Evolutionary conservation across 1,140 invertebrate genomes (phyloP), one percentile per base, ranked within the genome.

Genomic region (Bombus sibiricus): DNA sequence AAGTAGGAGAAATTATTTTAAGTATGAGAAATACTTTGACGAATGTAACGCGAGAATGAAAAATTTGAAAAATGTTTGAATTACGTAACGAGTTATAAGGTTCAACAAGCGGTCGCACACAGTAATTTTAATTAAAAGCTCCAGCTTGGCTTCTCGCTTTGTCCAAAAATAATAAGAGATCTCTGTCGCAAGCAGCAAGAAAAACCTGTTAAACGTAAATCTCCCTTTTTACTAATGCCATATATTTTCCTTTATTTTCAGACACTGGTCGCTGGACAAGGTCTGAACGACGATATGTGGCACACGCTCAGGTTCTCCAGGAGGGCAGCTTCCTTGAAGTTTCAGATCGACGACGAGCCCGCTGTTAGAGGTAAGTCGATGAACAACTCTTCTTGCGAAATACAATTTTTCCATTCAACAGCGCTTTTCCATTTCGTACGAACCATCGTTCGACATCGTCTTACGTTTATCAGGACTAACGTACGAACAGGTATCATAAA

Each of bases 221-320:
- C 41, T 71, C 3, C 18, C 13, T 47, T 43, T 37, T 43, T 10
- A 3, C 3, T 59, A 75, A 57, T 39, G 25, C 28, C 25, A 64
- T 18, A 43, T 32, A 22, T 39, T 59, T 57, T 34, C 6, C 34
- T 64, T 25, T 41, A 5, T 87, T 92, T 89, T 69, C 95, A 99
- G 98, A 97, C 97, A 64, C 94, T 99, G n/a, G 96, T 97, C 81
- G 97, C 97, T 66, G 98, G 98, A 37, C 96, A 97, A 91, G 97
- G 97, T 77, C 94, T 98, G 47, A 98, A 99, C 92, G 98, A 99
- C 93, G 98, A 99, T 93, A 97, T 97, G 93, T 99, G 99, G 99
- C 99, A 99, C 94, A 98, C 98, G 5, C 96, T 99, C 41, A 96
- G 97, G 68, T 98, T 99, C 91, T 98, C 97, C 3, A 96, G 99